Percentiles rank a stretch among this genome's conserved stretches.
Evolutionary conservation across 2,888 invertebrate species (phyloP).

Genomic region (Mythimna vitellina): DNA sequence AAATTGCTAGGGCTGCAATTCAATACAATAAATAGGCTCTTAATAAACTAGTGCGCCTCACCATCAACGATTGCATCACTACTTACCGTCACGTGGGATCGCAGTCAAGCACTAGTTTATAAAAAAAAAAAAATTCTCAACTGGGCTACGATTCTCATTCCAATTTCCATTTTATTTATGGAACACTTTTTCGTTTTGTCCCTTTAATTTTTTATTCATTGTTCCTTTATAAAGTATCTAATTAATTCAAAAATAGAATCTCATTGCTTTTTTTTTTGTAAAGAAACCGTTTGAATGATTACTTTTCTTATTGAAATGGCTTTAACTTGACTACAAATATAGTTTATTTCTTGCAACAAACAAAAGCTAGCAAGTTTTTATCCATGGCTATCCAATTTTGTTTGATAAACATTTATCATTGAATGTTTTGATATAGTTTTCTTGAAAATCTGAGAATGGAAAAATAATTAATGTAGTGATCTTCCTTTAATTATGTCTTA

Average conservation of each 20-base stretch:
- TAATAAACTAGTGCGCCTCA: too few species aligned
- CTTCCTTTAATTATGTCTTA: too few species aligned
- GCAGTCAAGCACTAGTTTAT: too few species aligned
- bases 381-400: neutral
- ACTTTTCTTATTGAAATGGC: conserved; percentile 31
- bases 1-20: neutral
- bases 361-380: conserved; percentile 5
- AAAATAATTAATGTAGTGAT: too few species aligned
- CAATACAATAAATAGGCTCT: too few species aligned
- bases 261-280: conserved; percentile 24
- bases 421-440: neutral
- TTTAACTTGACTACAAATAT: conserved; percentile 11
- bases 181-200: conserved; percentile 10
- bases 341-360: conserved; percentile 24
- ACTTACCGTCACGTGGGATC: too few species aligned
- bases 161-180: conserved; percentile 7
- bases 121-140: neutral
- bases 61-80: too few species aligned
- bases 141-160: neutral
- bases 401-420: conserved; percentile 14
- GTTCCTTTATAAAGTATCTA: conserved; percentile 16
- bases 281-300: conserved; percentile 38
- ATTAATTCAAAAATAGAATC: conserved; percentile 45
- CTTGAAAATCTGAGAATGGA: neutral
- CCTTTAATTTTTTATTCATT: conserved; percentile 15